Evolutionary conservation across 1,140 invertebrate genomes (phyloP).

Genomic region (Alviniconcha marisindica): DNA sequence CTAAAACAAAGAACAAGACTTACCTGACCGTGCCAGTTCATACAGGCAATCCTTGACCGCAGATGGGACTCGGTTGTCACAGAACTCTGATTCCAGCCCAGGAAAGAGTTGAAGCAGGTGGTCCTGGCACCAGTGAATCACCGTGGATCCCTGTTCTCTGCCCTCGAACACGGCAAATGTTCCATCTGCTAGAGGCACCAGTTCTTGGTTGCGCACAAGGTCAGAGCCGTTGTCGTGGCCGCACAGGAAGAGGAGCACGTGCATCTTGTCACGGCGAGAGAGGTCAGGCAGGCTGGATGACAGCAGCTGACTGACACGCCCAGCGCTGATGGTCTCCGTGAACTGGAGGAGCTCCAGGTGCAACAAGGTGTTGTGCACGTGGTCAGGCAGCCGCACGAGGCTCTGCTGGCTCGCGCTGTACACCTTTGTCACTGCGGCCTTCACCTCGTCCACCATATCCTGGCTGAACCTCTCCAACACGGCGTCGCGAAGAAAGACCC

Average conservation of each 20-base stretch:
- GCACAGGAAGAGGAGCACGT: slow-evolving; percentile 28
- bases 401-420: background rate
- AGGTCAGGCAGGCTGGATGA: background rate
- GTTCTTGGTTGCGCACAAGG: background rate
- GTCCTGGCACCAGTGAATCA: background rate
- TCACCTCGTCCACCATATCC: background rate
- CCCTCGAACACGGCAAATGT: background rate
- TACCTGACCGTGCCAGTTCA: background rate
- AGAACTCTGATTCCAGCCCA: background rate
- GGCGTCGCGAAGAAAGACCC: slow-evolving; percentile 18
- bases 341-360: background rate
- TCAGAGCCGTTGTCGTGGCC: background rate
- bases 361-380: background rate
- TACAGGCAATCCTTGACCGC: background rate
- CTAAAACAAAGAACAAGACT: background rate
- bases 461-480: background rate
- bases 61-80: background rate
- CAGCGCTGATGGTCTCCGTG: background rate
- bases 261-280: background rate
- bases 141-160: background rate
- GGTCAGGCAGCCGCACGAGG: slow-evolving; percentile 21
- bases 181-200: slow-evolving; percentile 33
- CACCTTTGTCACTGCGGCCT: background rate
- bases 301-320: background rate
- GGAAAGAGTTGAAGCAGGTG: background rate